Conservation (phyloP, 2,797 vertebrate genomes). For the Nyctibius grandis region DNA sequence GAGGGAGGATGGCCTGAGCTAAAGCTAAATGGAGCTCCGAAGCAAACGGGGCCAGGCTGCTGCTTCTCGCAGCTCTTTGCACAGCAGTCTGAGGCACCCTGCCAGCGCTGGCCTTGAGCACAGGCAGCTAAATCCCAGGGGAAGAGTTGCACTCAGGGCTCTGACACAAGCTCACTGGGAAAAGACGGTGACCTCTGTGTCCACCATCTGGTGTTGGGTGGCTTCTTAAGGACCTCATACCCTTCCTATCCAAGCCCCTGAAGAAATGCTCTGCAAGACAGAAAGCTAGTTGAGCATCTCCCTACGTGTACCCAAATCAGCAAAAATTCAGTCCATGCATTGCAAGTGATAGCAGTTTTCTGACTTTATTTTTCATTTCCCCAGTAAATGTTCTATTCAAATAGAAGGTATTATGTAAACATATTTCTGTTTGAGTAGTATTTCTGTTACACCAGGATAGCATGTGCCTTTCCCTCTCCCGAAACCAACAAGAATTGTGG, state of each 20-base stretch:
- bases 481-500: not conserved
- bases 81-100: not conserved
- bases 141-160: fast-evolving
- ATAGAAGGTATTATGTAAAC: not conserved
- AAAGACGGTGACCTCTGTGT: not conserved
- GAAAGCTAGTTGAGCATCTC: not conserved
- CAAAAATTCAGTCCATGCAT: not conserved
- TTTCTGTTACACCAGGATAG: not conserved
- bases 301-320: not conserved
- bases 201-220: not conserved
- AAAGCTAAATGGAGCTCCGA: not conserved
- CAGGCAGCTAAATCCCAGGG: not conserved
- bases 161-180: not conserved
- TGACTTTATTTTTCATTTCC: not conserved
- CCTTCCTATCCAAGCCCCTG: not conserved
- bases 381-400: constrained; percentile 25
- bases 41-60: fast-evolving
- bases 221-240: not conserved
- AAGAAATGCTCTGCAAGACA: not conserved
- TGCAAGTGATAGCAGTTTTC: not conserved
- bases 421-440: constrained; percentile 8
- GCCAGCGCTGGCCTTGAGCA: fast-evolving
- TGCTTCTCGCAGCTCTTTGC: not conserved
- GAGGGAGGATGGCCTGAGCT: not conserved
- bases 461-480: not conserved